Evolutionary conservation across 2,797 vertebrate species (phyloP).

Genomic region (Labroides dimidiatus): DNA sequence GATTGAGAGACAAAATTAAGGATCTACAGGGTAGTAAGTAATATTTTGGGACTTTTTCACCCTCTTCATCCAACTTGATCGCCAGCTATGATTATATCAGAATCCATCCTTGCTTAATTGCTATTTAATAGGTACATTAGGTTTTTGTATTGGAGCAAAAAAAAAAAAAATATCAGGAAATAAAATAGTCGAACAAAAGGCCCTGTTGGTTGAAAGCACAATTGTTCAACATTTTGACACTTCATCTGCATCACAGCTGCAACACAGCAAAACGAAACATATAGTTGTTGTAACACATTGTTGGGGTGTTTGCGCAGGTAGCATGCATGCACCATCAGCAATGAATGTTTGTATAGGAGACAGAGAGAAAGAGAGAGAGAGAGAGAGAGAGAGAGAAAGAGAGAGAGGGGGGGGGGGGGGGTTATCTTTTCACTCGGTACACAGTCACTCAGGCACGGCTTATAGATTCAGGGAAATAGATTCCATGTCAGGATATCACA

Average conservation of each 20-base stretch:
- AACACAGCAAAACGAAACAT: conserved; percentile 73
- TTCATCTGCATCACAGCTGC: conserved; percentile 72
- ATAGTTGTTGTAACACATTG: conserved; percentile 70
- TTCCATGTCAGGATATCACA: conserved; percentile 79
- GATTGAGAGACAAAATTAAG: too few species aligned
- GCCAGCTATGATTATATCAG: conserved; percentile 4
- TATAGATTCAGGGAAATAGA: conserved; percentile 79
- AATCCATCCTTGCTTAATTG: not conserved
- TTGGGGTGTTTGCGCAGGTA: conserved; percentile 76
- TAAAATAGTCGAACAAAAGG: conserved; percentile 24
- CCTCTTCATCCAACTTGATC: conserved; percentile 7
- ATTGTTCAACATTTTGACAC: conserved; percentile 73
- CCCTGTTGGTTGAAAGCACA: conserved; percentile 42
- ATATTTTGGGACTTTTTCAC: too few species aligned
- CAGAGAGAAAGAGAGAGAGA: conserved; percentile 16
- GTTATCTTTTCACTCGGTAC: conserved; percentile 76
- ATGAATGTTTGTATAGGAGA: conserved; percentile 63
- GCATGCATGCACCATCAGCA: conserved; percentile 69
- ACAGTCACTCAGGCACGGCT: conserved; percentile 77
- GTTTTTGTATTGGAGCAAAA: conserved; percentile 7
- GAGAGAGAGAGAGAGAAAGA: conserved; percentile 12
- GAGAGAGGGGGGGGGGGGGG: conserved; percentile 11
- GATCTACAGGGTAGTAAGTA: too few species aligned
- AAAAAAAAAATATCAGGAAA: conserved; percentile 5
- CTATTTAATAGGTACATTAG: not conserved